These are phyloP conservation scores for Ficedula albicollis DNA, from an alignment of 2,797 vertebrate species.

Conservation along the genomic window DNA sequence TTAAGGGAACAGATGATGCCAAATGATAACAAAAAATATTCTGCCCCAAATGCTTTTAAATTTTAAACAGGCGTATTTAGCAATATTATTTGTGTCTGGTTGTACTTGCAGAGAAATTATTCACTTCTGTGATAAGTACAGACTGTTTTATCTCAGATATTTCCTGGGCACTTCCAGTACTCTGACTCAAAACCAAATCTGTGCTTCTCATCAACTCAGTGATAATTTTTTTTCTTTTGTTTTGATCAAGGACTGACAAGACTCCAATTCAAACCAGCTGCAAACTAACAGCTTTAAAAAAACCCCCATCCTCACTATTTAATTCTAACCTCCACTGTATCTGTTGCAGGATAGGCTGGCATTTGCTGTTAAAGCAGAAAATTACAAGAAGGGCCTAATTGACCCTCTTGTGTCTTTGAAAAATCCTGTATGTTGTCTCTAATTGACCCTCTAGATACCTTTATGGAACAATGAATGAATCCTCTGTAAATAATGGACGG, in stretches of 20 bases:
- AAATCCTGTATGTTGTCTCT: conserved; percentile 89
- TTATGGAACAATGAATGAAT: conserved; percentile 94
- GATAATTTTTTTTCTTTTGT: conserved; percentile 17
- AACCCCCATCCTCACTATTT: conserved; percentile 45
- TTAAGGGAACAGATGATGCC: not conserved
- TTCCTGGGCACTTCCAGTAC: conserved; percentile 9
- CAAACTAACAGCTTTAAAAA: conserved; percentile 1
- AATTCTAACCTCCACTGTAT: conserved; percentile 72
- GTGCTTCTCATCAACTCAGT: conserved; percentile 3
- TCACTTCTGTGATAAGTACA: not conserved
- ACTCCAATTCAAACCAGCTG: not conserved
- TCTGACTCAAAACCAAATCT: conserved; percentile 49
- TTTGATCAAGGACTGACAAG: conserved; percentile 33
- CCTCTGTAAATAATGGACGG: conserved; percentile 95
- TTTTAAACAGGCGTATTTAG: not conserved
- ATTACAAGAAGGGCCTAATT: conserved; percentile 89
- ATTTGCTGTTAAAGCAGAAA: conserved; percentile 87
- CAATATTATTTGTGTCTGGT: not conserved
- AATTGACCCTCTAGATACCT: conserved; percentile 99
- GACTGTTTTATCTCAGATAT: conserved; percentile 47
- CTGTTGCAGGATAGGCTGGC: conserved; percentile 74
- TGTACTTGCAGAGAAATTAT: conserved; percentile 59
- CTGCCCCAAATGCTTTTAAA: not conserved
- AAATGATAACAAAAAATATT: not conserved
- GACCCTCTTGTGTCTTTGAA: conserved; percentile 90